Conservation (phyloP, 2,113 vertebrate genomes). For the Anarhynchus alexandrinus region DNA sequence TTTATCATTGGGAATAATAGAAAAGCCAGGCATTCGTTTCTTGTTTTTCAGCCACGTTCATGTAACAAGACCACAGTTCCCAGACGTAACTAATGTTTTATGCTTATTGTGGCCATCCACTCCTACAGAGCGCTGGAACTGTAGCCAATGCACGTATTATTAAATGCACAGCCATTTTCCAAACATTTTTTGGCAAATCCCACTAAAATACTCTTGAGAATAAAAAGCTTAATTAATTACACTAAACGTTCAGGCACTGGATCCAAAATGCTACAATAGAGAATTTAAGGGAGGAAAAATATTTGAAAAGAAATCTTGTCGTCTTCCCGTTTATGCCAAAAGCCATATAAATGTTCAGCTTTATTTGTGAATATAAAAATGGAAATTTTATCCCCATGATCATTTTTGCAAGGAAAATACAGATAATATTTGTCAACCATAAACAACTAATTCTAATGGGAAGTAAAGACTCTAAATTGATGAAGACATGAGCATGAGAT, state of each 20-base stretch:
- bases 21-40: background rate
- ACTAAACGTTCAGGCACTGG: background rate
- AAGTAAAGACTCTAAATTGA: constrained; percentile 52
- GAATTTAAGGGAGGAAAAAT: constrained; percentile 22
- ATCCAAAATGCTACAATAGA: constrained; percentile 50
- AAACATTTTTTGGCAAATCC: constrained; percentile 4
- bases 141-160: background rate
- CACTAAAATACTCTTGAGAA: constrained; percentile 29
- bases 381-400: constrained; percentile 35
- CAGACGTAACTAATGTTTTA: background rate
- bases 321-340: constrained; percentile 28
- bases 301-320: constrained; percentile 49
- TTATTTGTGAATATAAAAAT: constrained; percentile 33
- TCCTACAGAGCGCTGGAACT: background rate
- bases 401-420: constrained; percentile 40
- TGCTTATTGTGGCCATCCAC: background rate
- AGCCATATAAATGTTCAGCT: constrained; percentile 36
- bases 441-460: constrained; percentile 47
- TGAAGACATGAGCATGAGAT: constrained; percentile 36
- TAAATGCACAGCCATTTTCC: constrained; percentile 5
- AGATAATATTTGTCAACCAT: constrained; percentile 57
- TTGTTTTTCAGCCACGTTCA: background rate
- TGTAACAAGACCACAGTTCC: rapidly evolving
- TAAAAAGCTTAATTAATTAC: constrained; percentile 59
- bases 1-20: background rate